These are phyloP conservation scores for Eufriesea mexicana DNA, from an alignment of 1,140 invertebrate genomes.

Conservation along the genomic window DNA sequence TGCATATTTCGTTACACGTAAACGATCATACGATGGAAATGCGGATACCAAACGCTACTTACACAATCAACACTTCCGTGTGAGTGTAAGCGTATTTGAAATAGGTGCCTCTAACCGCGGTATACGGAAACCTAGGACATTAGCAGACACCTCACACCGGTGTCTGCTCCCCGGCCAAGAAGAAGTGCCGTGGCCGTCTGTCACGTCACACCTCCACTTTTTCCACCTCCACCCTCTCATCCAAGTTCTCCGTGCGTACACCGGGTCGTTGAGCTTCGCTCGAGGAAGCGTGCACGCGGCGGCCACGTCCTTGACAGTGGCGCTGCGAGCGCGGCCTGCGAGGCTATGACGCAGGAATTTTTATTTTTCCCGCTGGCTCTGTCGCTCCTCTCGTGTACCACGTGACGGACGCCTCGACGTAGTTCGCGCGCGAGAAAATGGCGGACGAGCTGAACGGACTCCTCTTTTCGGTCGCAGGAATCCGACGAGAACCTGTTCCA, in stretches of 20 bases:
- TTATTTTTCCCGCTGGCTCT: neutral
- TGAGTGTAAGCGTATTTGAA: too few species aligned
- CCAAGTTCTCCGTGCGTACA: slow-evolving; percentile 22
- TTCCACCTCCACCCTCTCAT: slow-evolving; percentile 11
- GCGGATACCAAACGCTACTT: too few species aligned
- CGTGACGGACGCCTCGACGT: too few species aligned
- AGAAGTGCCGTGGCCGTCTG: neutral
- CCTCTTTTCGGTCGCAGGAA: neutral
- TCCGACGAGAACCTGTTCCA: neutral
- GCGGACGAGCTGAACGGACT: neutral
- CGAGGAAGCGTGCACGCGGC: slow-evolving; percentile 29
- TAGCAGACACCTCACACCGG: too few species aligned
- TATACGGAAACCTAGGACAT: too few species aligned
- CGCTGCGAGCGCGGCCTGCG: neutral
- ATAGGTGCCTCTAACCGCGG: too few species aligned
- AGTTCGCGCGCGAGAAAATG: neutral
- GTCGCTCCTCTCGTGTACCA: too few species aligned
- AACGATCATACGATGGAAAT: too few species aligned
- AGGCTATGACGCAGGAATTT: neutral
- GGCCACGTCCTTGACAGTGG: slow-evolving; percentile 56
- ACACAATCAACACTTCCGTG: too few species aligned
- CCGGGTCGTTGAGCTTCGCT: slow-evolving; percentile 64
- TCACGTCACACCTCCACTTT: neutral
- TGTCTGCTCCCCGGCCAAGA: neutral
- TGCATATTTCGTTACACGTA: too few species aligned